Conservation (phyloP, 2,888 invertebrate genomes). For the Phaonia tiefii region DNA sequence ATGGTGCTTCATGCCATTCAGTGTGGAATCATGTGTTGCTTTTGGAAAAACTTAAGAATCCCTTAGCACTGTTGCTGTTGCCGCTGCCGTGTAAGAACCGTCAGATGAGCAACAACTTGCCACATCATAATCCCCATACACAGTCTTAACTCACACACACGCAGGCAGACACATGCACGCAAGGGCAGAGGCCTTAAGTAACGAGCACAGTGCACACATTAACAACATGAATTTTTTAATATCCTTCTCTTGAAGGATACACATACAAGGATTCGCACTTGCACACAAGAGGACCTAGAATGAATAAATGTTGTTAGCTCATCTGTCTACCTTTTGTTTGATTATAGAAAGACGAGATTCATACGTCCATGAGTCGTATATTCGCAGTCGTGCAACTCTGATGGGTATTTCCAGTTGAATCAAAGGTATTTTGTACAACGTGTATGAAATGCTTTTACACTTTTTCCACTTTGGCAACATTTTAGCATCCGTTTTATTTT, state of each 20-base stretch:
- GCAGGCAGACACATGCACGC: too few species aligned
- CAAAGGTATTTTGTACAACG: background rate
- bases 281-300: too few species aligned
- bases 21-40: background rate
- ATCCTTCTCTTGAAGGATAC: slow-evolving; percentile 13
- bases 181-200: slow-evolving; percentile 32
- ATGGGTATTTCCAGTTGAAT: background rate
- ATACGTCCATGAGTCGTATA: background rate
- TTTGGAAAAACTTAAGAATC: slow-evolving; percentile 36
- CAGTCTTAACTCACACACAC: too few species aligned
- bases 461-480: too few species aligned
- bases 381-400: background rate
- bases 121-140: slow-evolving; percentile 16
- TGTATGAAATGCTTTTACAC: background rate
- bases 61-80: slow-evolving; percentile 39
- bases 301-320: too few species aligned
- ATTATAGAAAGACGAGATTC: background rate
- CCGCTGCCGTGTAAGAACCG: background rate
- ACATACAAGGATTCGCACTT: background rate
- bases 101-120: slow-evolving; percentile 46
- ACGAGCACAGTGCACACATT: slow-evolving; percentile 49
- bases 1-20: too few species aligned
- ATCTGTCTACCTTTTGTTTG: too few species aligned
- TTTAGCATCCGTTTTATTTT: too few species aligned
- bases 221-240: slow-evolving; percentile 43